A percentile compares a stretch with the other conserved stretches of the same genome.
Conservation (phyloP, 2,888 invertebrate genomes). For the Barypeithes pellucidus region DNA sequence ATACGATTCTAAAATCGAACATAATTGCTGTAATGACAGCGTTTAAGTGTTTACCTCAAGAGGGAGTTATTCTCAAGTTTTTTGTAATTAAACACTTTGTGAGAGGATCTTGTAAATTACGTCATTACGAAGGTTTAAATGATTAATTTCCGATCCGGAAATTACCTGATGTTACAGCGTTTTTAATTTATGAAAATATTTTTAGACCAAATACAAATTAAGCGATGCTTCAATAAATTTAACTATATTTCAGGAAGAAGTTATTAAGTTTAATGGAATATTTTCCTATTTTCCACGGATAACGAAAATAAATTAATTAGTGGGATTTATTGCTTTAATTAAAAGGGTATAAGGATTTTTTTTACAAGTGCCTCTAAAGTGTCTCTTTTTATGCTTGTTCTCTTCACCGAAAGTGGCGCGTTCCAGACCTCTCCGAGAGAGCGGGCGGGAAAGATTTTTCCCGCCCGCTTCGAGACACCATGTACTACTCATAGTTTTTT, state of each 20-base stretch:
- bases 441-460: no score
- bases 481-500: no score
- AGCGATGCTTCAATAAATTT: neutral
- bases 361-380: no score
- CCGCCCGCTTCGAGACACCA: no score
- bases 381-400: no score
- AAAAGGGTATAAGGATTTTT: no score
- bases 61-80: neutral
- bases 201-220: neutral
- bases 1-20: neutral
- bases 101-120: neutral
- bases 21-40: neutral
- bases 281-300: no score
- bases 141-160: slow-evolving; percentile 3
- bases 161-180: neutral
- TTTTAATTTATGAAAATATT: neutral
- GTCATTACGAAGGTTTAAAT: neutral
- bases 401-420: no score
- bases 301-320: no score
- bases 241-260: neutral
- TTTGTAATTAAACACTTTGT: neutral
- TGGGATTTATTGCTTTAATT: no score
- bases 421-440: no score
- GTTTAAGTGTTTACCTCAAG: neutral
- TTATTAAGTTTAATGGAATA: neutral